Conservation (phyloP, 2,113 vertebrate species). For the Lagopus leucura region DNA sequence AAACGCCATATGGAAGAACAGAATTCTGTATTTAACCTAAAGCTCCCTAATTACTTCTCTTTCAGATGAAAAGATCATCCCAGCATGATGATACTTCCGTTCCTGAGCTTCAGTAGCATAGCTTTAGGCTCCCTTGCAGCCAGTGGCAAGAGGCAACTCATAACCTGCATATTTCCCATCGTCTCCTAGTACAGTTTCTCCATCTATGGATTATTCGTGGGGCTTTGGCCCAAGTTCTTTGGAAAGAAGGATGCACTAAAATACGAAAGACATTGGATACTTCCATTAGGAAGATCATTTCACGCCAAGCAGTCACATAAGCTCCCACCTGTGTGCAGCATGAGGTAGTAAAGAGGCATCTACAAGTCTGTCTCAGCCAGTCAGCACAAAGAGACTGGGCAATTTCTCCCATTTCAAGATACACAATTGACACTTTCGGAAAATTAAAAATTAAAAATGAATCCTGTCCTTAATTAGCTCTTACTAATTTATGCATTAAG, state of each 20-base stretch:
- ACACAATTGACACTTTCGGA: neutral
- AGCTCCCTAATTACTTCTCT: conserved; percentile 36
- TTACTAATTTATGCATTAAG: neutral
- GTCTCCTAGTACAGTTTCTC: neutral
- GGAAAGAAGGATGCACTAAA: neutral
- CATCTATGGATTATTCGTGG: neutral
- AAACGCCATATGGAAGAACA: conserved; percentile 58
- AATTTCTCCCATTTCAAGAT: neutral
- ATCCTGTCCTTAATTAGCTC: neutral
- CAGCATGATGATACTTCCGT: neutral
- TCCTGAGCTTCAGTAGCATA: neutral
- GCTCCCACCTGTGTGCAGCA: neutral
- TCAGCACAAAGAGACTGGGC: neutral
- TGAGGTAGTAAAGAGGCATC: neutral
- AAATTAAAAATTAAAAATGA: neutral
- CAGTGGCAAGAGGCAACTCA: neutral
- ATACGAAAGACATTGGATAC: neutral
- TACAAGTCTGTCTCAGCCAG: neutral
- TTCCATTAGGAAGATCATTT: neutral
- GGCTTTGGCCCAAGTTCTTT: neutral
- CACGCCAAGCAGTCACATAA: neutral
- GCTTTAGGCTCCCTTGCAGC: neutral
- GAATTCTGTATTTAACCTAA: conserved; percentile 61
- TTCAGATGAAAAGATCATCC: conserved; percentile 43
- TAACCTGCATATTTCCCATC: neutral